These are phyloP conservation scores for Candoia aspera DNA, from an alignment of 2,113 vertebrate genomes.

Conservation along the genomic window DNA sequence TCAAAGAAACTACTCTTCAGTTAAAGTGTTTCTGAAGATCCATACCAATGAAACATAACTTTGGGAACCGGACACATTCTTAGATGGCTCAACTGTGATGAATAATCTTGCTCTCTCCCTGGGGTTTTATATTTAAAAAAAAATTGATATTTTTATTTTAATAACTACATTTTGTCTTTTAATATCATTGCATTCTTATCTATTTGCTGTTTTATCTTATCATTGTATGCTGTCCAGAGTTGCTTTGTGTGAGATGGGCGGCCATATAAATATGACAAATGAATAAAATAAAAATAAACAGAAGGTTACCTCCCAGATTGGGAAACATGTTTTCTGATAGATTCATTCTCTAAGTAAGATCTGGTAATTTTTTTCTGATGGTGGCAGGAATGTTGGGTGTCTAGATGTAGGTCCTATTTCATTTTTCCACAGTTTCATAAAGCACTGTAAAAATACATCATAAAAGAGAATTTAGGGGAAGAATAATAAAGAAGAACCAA, in stretches of 20 bases:
- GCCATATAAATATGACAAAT: no score
- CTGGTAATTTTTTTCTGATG: not conserved
- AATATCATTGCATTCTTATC: no score
- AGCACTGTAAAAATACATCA: not conserved
- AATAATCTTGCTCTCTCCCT: no score
- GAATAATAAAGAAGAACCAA: not conserved
- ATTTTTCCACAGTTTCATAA: not conserved
- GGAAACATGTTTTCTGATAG: not conserved
- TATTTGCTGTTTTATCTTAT: no score
- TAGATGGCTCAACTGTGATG: no score
- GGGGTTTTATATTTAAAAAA: no score
- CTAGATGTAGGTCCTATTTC: not conserved
- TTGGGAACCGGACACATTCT: no score
- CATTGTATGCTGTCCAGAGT: no score
- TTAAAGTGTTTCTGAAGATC: not conserved
- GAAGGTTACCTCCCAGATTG: not conserved
- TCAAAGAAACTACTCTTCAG: not conserved
- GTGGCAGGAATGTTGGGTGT: not conserved
- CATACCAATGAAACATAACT: not conserved
- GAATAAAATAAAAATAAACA: no score
- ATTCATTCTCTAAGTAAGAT: not conserved
- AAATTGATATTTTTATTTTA: no score
- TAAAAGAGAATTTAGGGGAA: not conserved
- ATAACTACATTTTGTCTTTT: no score
- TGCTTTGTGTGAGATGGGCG: no score